Evolutionary conservation across 2,113 vertebrate genomes (phyloP), one percentile per base, ranked within the genome.

Genomic region (Felis catus): DNA sequence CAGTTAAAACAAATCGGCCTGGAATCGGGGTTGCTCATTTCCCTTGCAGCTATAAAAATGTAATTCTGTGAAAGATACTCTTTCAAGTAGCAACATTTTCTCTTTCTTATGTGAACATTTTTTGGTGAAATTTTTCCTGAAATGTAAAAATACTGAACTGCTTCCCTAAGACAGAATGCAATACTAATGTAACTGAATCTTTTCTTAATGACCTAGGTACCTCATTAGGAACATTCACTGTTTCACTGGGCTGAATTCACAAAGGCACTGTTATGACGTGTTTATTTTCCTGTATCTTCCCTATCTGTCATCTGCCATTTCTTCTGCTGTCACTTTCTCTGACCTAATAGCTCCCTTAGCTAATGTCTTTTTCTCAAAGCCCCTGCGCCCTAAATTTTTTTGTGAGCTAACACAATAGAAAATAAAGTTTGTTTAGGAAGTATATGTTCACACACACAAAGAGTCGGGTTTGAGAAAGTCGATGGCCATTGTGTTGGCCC

Each of bases 281-380:
- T 97, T 97, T 97, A 97, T 98, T 97, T 97, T 76, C 71, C 91
- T 25, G 33, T 71, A 11, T 85, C 88, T 95, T 85, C 78, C 80
- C 36, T 95, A 68, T 96, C 88, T 97, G 97, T 96, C 97, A 85
- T 61, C 71, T 94, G 73, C 66, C 96, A 97, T 96, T 97, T 94
- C 58, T 94, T 53, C 14, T 36, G 70, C 96, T 97, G 97, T 94
- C 94, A 85, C 66, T 98, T 95, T 97, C 58, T 85, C 90, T 96
- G 94, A 98, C 95, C 95, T 98, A 98, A 97, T 93, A 93, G 70
- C 91, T 98, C 96, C 97, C 96, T 93, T 76, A 97, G 98, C 92
- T 94, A 91, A 84, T 87, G 41, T 70, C 76, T 86, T 79, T 92
- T 74, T 11, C 88, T 96, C 73, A 92, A 88, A 97, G 48, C 7